Percentiles rank a stretch among this genome's conserved stretches.
Evolutionary conservation across 2,888 invertebrate species (phyloP).

Genomic region (Pachymerium ferrugineum): DNA sequence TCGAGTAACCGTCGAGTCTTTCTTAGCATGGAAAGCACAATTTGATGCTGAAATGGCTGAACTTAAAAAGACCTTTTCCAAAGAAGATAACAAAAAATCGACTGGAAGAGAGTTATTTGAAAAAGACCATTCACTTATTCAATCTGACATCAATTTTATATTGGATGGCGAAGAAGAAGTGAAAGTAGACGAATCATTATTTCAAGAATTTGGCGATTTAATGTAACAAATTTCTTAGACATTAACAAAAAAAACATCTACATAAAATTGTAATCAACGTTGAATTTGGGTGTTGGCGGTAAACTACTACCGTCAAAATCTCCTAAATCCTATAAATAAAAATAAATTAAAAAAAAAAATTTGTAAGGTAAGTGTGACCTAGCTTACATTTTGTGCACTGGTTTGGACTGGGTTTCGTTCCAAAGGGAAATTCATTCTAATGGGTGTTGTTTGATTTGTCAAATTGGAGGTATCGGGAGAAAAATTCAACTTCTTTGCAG

Average conservation of each 20-base stretch:
- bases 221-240: too few relatives aligned
- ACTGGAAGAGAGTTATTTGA: conserved; percentile 85
- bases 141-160: conserved; percentile 93
- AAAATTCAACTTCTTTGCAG: too few relatives aligned
- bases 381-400: too few relatives aligned
- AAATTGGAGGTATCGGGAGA: too few relatives aligned
- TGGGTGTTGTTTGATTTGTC: too few relatives aligned
- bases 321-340: background rate
- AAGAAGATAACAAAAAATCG: conserved; percentile 63
- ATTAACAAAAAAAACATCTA: background rate
- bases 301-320: background rate
- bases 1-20: conserved; percentile 88
- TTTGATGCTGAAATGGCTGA: conserved; percentile 84
- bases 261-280: background rate
- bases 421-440: too few relatives aligned
- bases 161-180: conserved; percentile 75
- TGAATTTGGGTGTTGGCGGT: background rate
- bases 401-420: too few relatives aligned
- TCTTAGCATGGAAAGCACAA: conserved; percentile 84
- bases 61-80: conserved; percentile 58
- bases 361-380: too few relatives aligned
- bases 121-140: conserved; percentile 83
- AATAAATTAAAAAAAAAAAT: background rate
- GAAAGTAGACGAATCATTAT: conserved; percentile 87
- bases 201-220: conserved; percentile 71